Conservation (phyloP, 2,888 invertebrate genomes). For the Platycheirus rosarum region DNA sequence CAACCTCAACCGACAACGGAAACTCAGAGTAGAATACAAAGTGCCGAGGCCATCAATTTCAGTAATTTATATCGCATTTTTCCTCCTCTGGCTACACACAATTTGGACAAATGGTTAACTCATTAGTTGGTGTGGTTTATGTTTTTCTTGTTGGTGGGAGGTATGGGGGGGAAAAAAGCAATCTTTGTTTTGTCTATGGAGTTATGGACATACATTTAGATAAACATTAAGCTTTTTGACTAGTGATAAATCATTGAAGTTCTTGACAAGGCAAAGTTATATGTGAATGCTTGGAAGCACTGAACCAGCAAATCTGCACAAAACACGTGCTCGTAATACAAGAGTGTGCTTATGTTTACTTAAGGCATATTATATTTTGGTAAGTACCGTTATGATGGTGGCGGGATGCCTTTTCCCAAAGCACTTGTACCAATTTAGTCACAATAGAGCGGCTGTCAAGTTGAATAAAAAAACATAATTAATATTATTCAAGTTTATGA, state of each 20-base stretch:
- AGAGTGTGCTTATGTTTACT: background rate
- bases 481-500: too few species aligned
- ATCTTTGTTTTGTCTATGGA: constrained; percentile 18
- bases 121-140: constrained; percentile 63
- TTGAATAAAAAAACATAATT: too few species aligned
- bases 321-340: constrained; percentile 39
- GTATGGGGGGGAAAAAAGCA: too few species aligned
- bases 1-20: background rate
- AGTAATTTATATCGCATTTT: constrained; percentile 63
- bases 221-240: constrained; percentile 54
- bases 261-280: constrained; percentile 63
- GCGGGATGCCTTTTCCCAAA: too few species aligned
- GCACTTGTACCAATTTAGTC: too few species aligned
- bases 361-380: background rate
- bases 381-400: background rate
- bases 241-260: constrained; percentile 66
- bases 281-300: constrained; percentile 54
- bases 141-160: background rate
- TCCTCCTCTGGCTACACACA: constrained; percentile 41
- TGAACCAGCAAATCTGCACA: constrained; percentile 57
- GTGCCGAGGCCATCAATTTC: constrained; percentile 32
- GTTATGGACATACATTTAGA: constrained; percentile 52
- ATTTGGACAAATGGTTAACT: constrained; percentile 55
- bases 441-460: too few species aligned
- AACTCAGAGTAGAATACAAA: constrained; percentile 11